Base-by-base conservation (phyloP, 2,888 invertebrate species). In the Acanthacorydalis orientalis region DNA sequence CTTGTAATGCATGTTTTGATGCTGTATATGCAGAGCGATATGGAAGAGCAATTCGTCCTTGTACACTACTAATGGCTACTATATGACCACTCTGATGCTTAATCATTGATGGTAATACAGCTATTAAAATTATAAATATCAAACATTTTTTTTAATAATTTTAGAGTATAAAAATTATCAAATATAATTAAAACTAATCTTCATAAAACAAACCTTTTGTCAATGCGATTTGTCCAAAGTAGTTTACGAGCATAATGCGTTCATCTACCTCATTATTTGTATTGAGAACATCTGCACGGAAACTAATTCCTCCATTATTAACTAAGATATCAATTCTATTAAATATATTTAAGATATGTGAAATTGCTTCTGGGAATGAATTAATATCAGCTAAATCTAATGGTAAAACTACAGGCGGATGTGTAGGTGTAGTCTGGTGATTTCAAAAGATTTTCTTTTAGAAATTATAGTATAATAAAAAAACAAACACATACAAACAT, bases 1-100 rank as follows among this genome's bases (percentile, higher is more conserved):
- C 95, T 70, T 96, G 90, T 48, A 92, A 57, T 1, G 95, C 95
- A 72, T 95, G 93, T 64, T 96, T 96, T 0, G 93, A 88, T 14
- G 95, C 92, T 47, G 83, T 77, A 70, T 96, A 91, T 0, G 89
- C 82, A 37, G 89, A 84, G 48, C 90, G 78, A 53, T 82, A 80
- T 3, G 97, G 96, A 57, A 96, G 74, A 2, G 90, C 84, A 52
- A 97, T 78, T 59, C 85, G 79, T 12, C 95, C 95, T 68, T 97
- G 96, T 0, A 97, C 75, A 54, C 95, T 95, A 65, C 92, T 90
- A 16, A 96, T 73, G 57, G 83, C 86, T 37, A 93, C 83, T 56
- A 96, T 78, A 57, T 85, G 83, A 0, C 95, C 95, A 54, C 69
- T 69, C 56, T 75, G 75, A 44, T 74, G 70, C 57, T 79, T 72